phyloP scores from a whole-genome alignment of 2,888 invertebrate genomes.

The Chirona hameri region DNA sequence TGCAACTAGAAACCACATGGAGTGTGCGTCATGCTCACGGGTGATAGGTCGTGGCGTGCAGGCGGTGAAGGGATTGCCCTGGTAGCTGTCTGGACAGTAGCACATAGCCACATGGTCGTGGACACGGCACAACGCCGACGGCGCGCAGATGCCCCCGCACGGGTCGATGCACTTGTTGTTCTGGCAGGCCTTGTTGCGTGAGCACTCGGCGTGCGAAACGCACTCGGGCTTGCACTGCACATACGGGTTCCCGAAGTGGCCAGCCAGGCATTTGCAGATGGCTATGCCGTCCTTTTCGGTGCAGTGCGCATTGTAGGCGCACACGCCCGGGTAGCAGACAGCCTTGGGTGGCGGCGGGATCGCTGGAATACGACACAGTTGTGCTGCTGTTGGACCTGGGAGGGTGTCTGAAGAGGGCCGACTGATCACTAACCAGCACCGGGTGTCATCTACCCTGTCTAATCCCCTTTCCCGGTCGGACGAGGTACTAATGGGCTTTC shows the following conservation, averaged over 20 bases:
- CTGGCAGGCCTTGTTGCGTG: slow-evolving; percentile 71
- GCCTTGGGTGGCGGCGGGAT: not conserved
- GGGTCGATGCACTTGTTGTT: slow-evolving; percentile 65
- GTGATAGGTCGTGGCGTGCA: slow-evolving; percentile 49
- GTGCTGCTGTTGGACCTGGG: too few species aligned
- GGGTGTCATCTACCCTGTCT: too few species aligned
- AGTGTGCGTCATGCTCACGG: not conserved
- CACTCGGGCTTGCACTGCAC: slow-evolving; percentile 77
- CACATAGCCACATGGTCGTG: slow-evolving; percentile 71
- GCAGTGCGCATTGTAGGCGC: slow-evolving; percentile 77
- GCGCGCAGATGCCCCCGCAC: slow-evolving; percentile 63
- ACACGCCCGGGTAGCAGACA: slow-evolving; percentile 45
- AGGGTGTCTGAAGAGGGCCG: not conserved
- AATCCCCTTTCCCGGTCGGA: too few species aligned
- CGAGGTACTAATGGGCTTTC: too few species aligned
- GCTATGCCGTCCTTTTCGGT: slow-evolving; percentile 69
- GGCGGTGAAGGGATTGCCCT: slow-evolving; percentile 70
- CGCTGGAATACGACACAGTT: not conserved
- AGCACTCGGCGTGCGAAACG: slow-evolving; percentile 75
- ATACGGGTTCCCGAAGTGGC: slow-evolving; percentile 73
- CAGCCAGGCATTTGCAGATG: slow-evolving; percentile 67
- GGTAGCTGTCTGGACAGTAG: slow-evolving; percentile 66
- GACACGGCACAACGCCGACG: slow-evolving; percentile 60
- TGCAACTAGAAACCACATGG: not conserved
- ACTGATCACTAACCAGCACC: not conserved